Evolutionary conservation across 1,140 invertebrate genomes (phyloP).

Genomic region (Ctenoplectra terminalis): DNA sequence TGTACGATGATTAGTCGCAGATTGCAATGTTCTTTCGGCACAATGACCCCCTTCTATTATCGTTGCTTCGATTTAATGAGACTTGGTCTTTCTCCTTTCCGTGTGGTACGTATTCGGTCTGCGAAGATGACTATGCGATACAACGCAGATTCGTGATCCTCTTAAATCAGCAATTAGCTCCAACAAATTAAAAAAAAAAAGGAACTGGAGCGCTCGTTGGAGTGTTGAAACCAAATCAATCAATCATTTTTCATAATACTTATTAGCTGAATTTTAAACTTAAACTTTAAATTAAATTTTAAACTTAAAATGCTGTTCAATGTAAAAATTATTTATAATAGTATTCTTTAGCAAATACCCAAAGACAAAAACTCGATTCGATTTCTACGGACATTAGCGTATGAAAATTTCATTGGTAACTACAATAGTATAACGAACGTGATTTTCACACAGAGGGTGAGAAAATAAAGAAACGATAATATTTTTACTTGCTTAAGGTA

Average conservation of each 20-base stretch:
- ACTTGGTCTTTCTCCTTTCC: constrained; percentile 44
- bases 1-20: constrained; percentile 22
- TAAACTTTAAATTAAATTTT: no score
- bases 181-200: neutral
- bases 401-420: no score
- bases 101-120: neutral
- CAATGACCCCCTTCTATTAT: constrained; percentile 48
- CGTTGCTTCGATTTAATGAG: constrained; percentile 65
- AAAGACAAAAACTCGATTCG: no score
- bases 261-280: no score
- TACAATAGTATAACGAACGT: no score
- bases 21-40: constrained; percentile 28
- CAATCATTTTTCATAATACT: no score
- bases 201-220: neutral
- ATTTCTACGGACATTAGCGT: no score
- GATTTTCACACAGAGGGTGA: neutral
- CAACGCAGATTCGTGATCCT: constrained; percentile 13
- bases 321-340: no score
- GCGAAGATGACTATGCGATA: constrained; percentile 20
- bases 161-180: constrained; percentile 19
- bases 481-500: neutral
- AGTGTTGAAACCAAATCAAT: neutral
- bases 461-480: neutral
- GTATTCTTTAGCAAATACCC: no score
- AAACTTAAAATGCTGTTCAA: no score